These are phyloP conservation scores for Symphodus melops DNA, from an alignment of 2,113 vertebrate species.

Conservation along the genomic window DNA sequence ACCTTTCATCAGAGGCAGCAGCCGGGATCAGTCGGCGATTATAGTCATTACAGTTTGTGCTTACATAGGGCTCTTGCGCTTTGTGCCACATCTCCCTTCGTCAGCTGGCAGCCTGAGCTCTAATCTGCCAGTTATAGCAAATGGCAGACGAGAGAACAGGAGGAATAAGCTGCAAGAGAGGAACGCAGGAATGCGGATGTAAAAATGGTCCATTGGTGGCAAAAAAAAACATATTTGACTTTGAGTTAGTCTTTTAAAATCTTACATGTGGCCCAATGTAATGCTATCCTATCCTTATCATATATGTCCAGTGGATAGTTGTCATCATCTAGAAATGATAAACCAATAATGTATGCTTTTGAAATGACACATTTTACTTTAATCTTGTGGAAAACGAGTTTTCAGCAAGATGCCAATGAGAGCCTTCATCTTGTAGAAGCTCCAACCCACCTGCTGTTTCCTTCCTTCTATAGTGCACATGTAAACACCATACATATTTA, in stretches of 20 bases:
- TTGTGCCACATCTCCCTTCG: constrained; percentile 69
- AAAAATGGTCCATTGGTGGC: not conserved
- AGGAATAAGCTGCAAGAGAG: constrained; percentile 17
- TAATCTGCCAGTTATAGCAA: constrained; percentile 75
- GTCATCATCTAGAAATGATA: not conserved
- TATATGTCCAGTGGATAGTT: not conserved
- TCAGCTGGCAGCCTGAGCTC: constrained; percentile 74
- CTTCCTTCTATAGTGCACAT: constrained; percentile 4
- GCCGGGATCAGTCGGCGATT: constrained; percentile 75
- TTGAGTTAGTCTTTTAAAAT: constrained; percentile 7
- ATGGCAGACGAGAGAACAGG: constrained; percentile 62
- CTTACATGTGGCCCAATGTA: not conserved
- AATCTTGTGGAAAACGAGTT: not conserved
- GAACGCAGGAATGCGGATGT: constrained; percentile 22
- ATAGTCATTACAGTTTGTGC: constrained; percentile 78
- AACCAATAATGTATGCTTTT: not conserved
- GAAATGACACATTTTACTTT: constrained; percentile 1
- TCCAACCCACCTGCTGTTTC: constrained; percentile 19
- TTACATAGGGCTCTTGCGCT: constrained; percentile 74
- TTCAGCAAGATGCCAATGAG: constrained; percentile 7
- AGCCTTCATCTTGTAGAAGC: not conserved
- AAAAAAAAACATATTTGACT: constrained; percentile 7
- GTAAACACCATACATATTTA: constrained; percentile 36
- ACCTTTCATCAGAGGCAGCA: constrained; percentile 61
- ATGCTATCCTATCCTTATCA: not conserved